These are phyloP conservation scores for Poeciliopsis paucimaculata DNA, from an alignment of 2,797 vertebrate genomes.

Conservation along the genomic window DNA sequence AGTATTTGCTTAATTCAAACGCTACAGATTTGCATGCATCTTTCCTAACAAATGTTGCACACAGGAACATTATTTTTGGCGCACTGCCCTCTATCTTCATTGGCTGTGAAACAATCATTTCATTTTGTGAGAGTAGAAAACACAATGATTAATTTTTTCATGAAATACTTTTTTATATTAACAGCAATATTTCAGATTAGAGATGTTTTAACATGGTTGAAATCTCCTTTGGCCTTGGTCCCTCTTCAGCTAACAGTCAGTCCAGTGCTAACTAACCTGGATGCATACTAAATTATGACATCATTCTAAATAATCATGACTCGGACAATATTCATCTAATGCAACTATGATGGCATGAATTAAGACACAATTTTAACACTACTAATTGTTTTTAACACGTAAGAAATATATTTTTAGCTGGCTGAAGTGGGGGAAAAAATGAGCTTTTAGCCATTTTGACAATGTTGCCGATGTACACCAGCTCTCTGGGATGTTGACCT, in stretches of 20 bases:
- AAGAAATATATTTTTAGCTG: neutral
- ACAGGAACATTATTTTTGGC: neutral
- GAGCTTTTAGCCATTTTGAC: neutral
- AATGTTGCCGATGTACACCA: neutral
- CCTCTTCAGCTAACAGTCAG: neutral
- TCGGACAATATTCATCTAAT: neutral
- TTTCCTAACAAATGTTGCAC: neutral
- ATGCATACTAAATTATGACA: no score
- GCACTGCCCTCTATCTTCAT: neutral
- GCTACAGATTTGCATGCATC: no score
- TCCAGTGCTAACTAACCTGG: no score
- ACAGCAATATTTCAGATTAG: neutral
- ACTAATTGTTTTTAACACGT: neutral
- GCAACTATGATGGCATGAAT: neutral
- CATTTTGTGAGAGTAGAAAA: neutral
- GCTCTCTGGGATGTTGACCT: neutral
- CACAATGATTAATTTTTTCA: neutral
- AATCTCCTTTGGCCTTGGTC: neutral
- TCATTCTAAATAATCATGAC: neutral
- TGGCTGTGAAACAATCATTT: neutral
- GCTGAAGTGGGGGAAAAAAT: accelerated
- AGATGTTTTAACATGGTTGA: neutral
- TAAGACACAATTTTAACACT: neutral
- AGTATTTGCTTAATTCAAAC: neutral
- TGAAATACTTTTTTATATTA: no score